Conservation (phyloP, 37 sponge, comb jelly and placozoan species). For the Haliclona indistincta region DNA sequence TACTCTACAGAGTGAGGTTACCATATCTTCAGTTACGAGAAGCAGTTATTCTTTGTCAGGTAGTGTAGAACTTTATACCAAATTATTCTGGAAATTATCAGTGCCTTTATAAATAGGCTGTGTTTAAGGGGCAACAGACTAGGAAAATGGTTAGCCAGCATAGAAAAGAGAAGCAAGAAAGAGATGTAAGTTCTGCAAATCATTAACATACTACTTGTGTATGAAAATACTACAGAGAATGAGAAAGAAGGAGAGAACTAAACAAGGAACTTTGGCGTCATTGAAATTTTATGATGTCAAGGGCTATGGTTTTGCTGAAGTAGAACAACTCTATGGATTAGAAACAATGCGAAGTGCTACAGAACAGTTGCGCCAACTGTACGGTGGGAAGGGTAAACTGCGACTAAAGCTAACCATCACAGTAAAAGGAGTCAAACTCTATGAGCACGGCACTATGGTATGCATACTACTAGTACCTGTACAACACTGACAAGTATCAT, state of each 20-base stretch:
- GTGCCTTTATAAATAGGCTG: slow-evolving; percentile 22
- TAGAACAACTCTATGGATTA: slow-evolving; percentile 87
- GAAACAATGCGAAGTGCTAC: slow-evolving; percentile 75
- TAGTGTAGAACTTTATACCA: neutral
- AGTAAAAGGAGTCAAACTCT: slow-evolving; percentile 82
- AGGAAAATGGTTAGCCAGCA: slow-evolving; percentile 55
- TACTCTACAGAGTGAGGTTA: slow-evolving; percentile 46
- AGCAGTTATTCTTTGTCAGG: slow-evolving; percentile 47
- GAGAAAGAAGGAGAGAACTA: slow-evolving; percentile 47
- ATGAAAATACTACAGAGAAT: slow-evolving; percentile 36
- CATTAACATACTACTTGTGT: neutral
- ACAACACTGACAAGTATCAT: neutral
- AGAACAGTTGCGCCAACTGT: slow-evolving; percentile 73
- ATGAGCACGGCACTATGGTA: slow-evolving; percentile 67
- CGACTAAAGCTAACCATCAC: slow-evolving; percentile 81
- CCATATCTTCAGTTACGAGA: slow-evolving; percentile 51
- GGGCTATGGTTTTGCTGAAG: slow-evolving; percentile 86
- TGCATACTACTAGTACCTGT: neutral
- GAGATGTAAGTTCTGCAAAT: slow-evolving; percentile 46
- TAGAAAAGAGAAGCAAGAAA: slow-evolving; percentile 50
- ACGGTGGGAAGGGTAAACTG: slow-evolving; percentile 82
- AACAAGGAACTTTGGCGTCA: slow-evolving; percentile 49
- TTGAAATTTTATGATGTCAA: slow-evolving; percentile 85
- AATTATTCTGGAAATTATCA: neutral
- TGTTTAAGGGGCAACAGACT: slow-evolving; percentile 43